Percentiles rank a stretch among this genome's conserved stretches.
These are phyloP conservation scores for Venturia canescens DNA, from an alignment of 1,140 invertebrate genomes.

Conservation along the genomic window DNA sequence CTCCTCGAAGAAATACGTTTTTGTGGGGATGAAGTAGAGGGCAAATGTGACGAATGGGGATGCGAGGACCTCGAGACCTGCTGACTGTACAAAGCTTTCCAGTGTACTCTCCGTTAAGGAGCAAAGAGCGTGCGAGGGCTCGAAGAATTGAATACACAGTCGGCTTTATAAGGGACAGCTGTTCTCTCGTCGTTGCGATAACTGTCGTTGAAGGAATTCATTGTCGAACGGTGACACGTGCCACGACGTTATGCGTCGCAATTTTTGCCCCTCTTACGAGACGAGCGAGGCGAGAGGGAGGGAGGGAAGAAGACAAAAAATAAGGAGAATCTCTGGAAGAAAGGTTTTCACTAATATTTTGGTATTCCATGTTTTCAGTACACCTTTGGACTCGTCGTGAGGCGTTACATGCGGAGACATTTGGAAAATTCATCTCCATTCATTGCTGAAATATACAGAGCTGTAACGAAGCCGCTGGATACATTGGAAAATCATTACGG, in stretches of 20 bases:
- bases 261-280: conserved; percentile 18
- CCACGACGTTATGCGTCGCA: conserved; percentile 55
- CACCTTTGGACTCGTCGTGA: conserved; percentile 56
- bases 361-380: conserved; percentile 59
- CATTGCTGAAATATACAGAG: conserved; percentile 53
- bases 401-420: conserved; percentile 48
- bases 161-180: conserved; percentile 59
- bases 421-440: conserved; percentile 53
- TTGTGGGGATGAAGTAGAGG: conserved; percentile 7
- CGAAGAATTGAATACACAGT: conserved; percentile 51
- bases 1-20: neutral
- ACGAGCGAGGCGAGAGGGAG: conserved; percentile 26
- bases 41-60: conserved; percentile 2
- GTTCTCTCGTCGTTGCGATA: conserved; percentile 55
- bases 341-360: conserved; percentile 37
- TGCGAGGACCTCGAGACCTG: conserved; percentile 33
- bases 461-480: conserved; percentile 8
- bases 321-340: neutral
- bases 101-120: conserved; percentile 33
- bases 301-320: neutral
- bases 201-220: conserved; percentile 59
- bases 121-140: neutral
- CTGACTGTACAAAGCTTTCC: conserved; percentile 55
- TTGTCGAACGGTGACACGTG: conserved; percentile 57
- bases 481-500: conserved; percentile 6